Conservation (phyloP, 2,888 invertebrate genomes). For the Caenorhabditis auriculariae region DNA sequence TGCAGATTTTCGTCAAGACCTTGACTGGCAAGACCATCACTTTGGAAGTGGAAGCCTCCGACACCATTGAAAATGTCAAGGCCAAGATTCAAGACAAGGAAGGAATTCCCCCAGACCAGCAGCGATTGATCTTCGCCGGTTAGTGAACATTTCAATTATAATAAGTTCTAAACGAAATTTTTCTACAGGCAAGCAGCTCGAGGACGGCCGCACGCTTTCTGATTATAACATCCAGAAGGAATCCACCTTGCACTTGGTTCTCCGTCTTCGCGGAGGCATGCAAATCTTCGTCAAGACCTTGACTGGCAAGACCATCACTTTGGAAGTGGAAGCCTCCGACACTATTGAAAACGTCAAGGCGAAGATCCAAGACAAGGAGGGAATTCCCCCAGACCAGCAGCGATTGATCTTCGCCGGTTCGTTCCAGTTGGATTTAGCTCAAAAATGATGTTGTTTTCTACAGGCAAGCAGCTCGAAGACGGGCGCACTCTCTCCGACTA, state of each 20-base stretch:
- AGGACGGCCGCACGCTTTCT: constrained; percentile 74
- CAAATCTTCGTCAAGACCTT: constrained; percentile 94
- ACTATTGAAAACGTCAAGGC: constrained; percentile 40
- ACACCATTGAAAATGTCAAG: constrained; percentile 43
- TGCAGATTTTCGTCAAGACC: constrained; percentile 90
- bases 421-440: constrained; percentile 61
- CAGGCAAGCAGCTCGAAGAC: constrained; percentile 72
- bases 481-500: constrained; percentile 53
- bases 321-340: constrained; percentile 38
- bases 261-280: constrained; percentile 68
- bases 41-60: constrained; percentile 38
- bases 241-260: constrained; percentile 71
- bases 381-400: constrained; percentile 41
- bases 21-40: constrained; percentile 84
- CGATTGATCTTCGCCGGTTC: constrained; percentile 66
- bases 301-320: constrained; percentile 81
- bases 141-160: no score
- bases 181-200: constrained; percentile 82
- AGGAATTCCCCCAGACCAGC: constrained; percentile 45
- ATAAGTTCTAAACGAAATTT: no score
- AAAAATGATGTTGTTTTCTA: constrained; percentile 1
- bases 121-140: constrained; percentile 40
- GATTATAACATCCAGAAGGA: constrained; percentile 65
- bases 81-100: constrained; percentile 44
- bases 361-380: constrained; percentile 41